Evolutionary conservation across 2,888 invertebrate genomes (phyloP), one percentile per base, ranked within the genome.

Genomic region (Agrilus mali): DNA sequence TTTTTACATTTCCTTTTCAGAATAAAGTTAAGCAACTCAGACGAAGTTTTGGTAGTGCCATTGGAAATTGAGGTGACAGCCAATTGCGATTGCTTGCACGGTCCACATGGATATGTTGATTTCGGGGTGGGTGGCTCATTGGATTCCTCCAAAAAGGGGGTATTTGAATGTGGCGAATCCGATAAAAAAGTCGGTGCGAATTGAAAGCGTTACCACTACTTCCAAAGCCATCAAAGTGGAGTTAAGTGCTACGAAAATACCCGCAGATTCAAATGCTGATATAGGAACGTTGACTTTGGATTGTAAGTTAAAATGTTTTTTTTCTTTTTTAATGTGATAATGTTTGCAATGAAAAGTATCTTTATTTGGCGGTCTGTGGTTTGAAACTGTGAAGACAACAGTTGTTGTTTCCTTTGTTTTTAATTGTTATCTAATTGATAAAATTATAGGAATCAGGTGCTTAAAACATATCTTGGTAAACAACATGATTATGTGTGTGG

Each of bases 1-100:
- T 38, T 14, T 37, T 45, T 38, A 39, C 43, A 14, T 43, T 43
- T 41, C 33, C 13, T 13, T 58, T 61, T 32, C 52, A 77, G 84
- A 58, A 82, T 86, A 58, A 80, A 78, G 68, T 75, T 84, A 48
- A 81, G 79, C 59, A 73, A 73, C 56, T 77, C 74, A 50, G 71
- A 72, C 49, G 78, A 82, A 60, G 70, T 80, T 51, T 72, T 90
- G 50, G 79, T 90, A 49, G 76, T 90, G 50, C 88, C 89, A 27
- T 75, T 90, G 38, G 89, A 89, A 69, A 80, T 90, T 42, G 86
- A 88, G 70, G 86, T 89, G 43, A 65, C 67, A 48, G 66, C 78
- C 17, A 72, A 71, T 45, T 68, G 71, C 43, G 74, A 82, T 50
- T 85, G 87, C 40, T 71, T 89, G 45, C 88, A 85, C 67, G 78